Evolutionary conservation across 2,113 vertebrate genomes (phyloP).

Genomic region (Xiphorhynchus elegans): DNA sequence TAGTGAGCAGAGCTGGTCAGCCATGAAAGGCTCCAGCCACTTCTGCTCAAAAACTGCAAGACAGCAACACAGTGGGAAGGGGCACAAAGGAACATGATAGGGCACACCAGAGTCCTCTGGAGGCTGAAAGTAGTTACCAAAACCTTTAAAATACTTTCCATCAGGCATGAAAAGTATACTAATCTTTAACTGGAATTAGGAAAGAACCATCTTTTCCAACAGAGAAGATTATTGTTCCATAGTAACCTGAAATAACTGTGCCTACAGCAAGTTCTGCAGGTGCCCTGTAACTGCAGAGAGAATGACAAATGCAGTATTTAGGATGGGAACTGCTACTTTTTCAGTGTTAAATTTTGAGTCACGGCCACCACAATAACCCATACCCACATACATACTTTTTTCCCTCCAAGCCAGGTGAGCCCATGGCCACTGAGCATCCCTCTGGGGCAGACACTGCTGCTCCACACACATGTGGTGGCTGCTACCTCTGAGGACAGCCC

Average conservation of each 20-base stretch:
- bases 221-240: neutral
- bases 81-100: neutral
- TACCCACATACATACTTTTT: neutral
- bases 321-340: neutral
- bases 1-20: neutral
- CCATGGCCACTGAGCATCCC: fast-evolving
- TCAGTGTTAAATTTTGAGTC: neutral
- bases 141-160: neutral
- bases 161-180: neutral
- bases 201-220: neutral
- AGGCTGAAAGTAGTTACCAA: neutral
- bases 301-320: neutral
- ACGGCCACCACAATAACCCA: neutral
- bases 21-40: fast-evolving
- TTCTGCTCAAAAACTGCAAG: neutral
- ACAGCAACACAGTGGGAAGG: neutral
- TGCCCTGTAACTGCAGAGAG: neutral
- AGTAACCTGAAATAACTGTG: neutral
- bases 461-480: neutral
- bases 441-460: neutral
- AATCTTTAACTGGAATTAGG: neutral
- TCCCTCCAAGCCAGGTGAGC: neutral
- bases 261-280: neutral
- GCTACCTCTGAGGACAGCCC: neutral
- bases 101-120: neutral